phyloP scores from a whole-genome alignment of 2,888 invertebrate genomes.

The Choristoneura rosaceana region DNA sequence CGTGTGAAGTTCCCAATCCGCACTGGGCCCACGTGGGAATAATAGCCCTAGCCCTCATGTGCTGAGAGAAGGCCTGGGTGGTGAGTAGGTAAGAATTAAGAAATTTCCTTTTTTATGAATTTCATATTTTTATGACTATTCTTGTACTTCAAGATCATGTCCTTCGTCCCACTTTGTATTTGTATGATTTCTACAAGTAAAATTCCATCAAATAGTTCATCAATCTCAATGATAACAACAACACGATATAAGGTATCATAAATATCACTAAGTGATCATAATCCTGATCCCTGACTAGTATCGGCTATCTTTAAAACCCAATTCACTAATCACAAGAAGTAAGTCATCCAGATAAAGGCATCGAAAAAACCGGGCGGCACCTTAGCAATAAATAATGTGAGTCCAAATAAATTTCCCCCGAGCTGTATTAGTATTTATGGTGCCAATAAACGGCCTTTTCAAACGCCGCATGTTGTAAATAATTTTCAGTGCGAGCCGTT shows the following conservation, averaged over 20 bases:
- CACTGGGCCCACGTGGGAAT: no score
- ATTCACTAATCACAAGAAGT: conserved; percentile 32
- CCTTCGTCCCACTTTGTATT: no score
- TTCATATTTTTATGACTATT: no score
- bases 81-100: no score
- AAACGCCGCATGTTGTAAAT: conserved; percentile 81
- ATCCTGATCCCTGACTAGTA: neutral
- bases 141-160: no score
- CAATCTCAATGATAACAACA: neutral
- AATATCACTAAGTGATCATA: conserved; percentile 6
- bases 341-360: conserved; percentile 35
- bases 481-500: conserved; percentile 76
- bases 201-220: neutral
- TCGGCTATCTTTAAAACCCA: conserved; percentile 13
- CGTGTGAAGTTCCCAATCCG: no score
- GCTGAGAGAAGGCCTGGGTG: no score
- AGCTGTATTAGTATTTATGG: conserved; percentile 84
- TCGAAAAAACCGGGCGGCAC: conserved; percentile 55
- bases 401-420: conserved; percentile 79
- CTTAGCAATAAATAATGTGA: conserved; percentile 80
- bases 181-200: no score
- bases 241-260: neutral
- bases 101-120: no score
- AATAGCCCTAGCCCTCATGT: no score
- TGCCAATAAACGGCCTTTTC: conserved; percentile 79